Base-by-base conservation (phyloP, 2,113 vertebrate genomes). In the Mormyrus iriodes region DNA sequence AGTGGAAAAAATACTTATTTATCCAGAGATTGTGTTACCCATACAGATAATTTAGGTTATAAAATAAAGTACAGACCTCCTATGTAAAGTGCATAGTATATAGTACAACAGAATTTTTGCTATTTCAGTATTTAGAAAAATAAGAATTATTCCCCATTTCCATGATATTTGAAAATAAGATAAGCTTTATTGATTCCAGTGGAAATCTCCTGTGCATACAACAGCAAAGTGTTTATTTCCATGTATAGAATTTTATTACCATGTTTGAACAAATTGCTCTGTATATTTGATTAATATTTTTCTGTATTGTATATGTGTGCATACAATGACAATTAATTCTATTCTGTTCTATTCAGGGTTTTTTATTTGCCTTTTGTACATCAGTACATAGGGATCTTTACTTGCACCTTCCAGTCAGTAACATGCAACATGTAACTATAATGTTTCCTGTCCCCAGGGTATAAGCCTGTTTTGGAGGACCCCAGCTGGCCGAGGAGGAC, bases 391-490 rank as follows among this genome's bases (percentile, higher is more conserved):
- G n/a, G 61, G 27, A 27, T 65, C 4, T 9, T 31, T 65, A 31
- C 61, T 65, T 31, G n/a, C n/a, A 65, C n/a, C n/a, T 27, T 65
- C n/a, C 10, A 1, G n/a, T 65, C n/a, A 65, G n/a, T 65, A 12
- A 69, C 61, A 31, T 31, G 3, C 10, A 31, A 69, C 27, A 69
- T 69, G 61, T 69, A 31, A 31, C 10, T 1, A 48, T 55, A 87
- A 35, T 21, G 88, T n/a, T 31, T 44, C 35, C 35, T 35, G 49
- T 48, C n/a, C 12, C 3, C 94, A 93, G 92, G 92, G 0, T 92
- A 92, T 89, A 95, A 95, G 89, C 89, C 24, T 0, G 89, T 31
- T 52, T 86, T 69, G 24, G 93, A 94, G 83, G 93, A 94, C 0
- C 90, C 92, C 10, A 1, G 90, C 89, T 95, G 94, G 94, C 88